A percentile compares a stretch with the other conserved stretches of the same genome.
Evolutionary conservation across 2,888 invertebrate genomes (phyloP).

Genomic region (Folsomia manolachei): DNA sequence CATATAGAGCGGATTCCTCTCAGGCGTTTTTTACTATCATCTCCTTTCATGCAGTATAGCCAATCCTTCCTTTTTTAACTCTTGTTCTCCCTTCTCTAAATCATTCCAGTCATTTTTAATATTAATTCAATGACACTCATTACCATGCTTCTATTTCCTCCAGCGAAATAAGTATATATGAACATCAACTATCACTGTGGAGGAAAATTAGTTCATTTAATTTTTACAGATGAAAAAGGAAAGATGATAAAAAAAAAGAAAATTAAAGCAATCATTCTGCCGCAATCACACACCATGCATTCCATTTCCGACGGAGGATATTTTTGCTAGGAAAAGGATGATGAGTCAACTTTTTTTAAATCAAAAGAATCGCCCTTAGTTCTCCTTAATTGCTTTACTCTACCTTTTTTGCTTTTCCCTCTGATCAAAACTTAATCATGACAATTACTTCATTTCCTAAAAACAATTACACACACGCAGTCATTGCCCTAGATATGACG

Average conservation of each 20-base stretch:
- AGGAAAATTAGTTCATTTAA: conserved; percentile 2
- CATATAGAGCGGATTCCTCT: neutral
- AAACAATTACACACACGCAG: too few relatives aligned
- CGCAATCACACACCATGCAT: too few relatives aligned
- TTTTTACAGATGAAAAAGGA: conserved; percentile 3
- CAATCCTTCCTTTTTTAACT: neutral
- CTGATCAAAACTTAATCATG: too few relatives aligned
- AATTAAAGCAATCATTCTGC: neutral
- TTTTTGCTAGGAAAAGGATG: too few relatives aligned
- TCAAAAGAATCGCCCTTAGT: too few relatives aligned
- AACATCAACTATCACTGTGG: neutral
- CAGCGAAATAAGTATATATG: neutral
- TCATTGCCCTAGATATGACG: too few relatives aligned
- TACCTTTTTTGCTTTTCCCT: too few relatives aligned
- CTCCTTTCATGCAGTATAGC: neutral
- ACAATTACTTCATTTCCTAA: too few relatives aligned
- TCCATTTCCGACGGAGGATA: too few relatives aligned
- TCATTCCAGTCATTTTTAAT: neutral
- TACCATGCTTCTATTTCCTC: neutral
- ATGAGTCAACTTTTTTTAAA: neutral
- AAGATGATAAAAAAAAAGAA: neutral
- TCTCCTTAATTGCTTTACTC: too few relatives aligned
- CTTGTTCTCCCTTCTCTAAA: neutral
- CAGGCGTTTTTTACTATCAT: too few relatives aligned
- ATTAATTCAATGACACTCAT: conserved; percentile 6